A percentile compares a stretch with the other conserved stretches of the same genome.
phyloP scores from a whole-genome alignment of 2,113 vertebrate species.

The Meles meles region DNA sequence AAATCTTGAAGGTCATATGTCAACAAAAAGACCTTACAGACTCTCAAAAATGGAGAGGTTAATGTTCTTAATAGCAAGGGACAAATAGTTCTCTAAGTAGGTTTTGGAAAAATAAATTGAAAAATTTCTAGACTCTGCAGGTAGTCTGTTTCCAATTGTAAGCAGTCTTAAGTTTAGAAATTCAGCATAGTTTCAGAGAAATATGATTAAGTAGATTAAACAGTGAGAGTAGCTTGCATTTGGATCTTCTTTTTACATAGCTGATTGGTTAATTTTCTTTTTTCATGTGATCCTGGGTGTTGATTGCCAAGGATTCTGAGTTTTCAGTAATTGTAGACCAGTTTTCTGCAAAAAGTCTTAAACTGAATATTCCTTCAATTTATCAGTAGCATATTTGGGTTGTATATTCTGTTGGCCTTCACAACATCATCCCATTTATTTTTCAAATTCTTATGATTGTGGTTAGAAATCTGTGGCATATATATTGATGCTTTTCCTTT shows the following conservation, averaged over 20 bases:
- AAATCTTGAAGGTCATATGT: slow-evolving; percentile 22
- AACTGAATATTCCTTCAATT: slow-evolving; percentile 26
- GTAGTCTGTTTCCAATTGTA: slow-evolving; percentile 21
- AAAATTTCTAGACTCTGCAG: slow-evolving; percentile 9
- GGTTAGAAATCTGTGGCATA: slow-evolving; percentile 15
- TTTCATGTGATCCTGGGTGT: background rate
- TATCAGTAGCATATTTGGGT: background rate
- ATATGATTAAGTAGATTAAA: background rate
- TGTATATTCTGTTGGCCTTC: background rate
- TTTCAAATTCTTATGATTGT: slow-evolving; percentile 12
- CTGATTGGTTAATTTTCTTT: background rate
- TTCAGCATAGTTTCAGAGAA: slow-evolving; percentile 24
- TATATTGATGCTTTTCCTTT: background rate
- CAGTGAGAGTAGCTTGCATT: slow-evolving; percentile 5
- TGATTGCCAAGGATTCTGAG: background rate
- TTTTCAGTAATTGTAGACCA: slow-evolving; percentile 39
- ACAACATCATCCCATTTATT: background rate
- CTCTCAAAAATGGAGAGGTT: slow-evolving; percentile 27
- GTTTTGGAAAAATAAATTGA: slow-evolving; percentile 44
- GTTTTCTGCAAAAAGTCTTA: slow-evolving; percentile 5
- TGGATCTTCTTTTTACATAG: slow-evolving; percentile 37
- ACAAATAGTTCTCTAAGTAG: slow-evolving; percentile 36
- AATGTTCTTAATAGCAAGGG: slow-evolving; percentile 43
- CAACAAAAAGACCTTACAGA: background rate
- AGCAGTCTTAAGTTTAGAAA: slow-evolving; percentile 45